Evolutionary conservation across 2,113 vertebrate genomes (phyloP), one percentile per base, ranked within the genome.

Genomic region (Cettia cetti): DNA sequence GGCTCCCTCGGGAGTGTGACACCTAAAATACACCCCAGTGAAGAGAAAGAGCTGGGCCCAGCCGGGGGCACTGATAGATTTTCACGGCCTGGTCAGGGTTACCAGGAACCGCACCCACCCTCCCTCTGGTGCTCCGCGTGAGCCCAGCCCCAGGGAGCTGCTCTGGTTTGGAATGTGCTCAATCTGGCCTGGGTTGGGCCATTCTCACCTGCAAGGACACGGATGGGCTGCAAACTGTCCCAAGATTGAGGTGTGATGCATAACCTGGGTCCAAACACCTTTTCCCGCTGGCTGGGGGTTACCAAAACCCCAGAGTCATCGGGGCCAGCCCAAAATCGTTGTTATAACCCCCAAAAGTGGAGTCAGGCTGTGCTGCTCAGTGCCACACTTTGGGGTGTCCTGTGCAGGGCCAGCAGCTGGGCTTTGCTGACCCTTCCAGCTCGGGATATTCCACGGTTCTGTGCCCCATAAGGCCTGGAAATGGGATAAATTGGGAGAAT

Each of bases 161-260:
- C 0, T 61, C 49, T 24, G 57, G 33, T 47, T 7, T 63, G 37
- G 5, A 7, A 20, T 21, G 17, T 14, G 45, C n/a, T 82, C 24
- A 4, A 9, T 7, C 5, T n/a, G 30, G 53, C 30, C 7, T 17
- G 0, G 3, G 18, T n/a, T 16, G 10, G 33, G 33, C 26, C 10
- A 1, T 19, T 54, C 50, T 16, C 13, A 6, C 15, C 33, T 56
- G 33, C 33, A 54, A 59, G 10, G 47, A 53, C 30, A 54, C 2
- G 13, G 20, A 21, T 50, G 63, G 16, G 24, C 2, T 23, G 26
- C 44, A 83, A 57, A 53, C 21, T 15, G 35, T 33, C 47, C 11
- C 18, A 7, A 44, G 27, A 26, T 2, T 35, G 24, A 35, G 7
- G 5, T 57, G 47, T 35, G 6, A 35, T n/a, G 18, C 11, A 6